Evolutionary conservation across 2,888 invertebrate genomes (phyloP), one percentile per base, ranked within the genome.

Genomic region (Malacosoma neustria): DNA sequence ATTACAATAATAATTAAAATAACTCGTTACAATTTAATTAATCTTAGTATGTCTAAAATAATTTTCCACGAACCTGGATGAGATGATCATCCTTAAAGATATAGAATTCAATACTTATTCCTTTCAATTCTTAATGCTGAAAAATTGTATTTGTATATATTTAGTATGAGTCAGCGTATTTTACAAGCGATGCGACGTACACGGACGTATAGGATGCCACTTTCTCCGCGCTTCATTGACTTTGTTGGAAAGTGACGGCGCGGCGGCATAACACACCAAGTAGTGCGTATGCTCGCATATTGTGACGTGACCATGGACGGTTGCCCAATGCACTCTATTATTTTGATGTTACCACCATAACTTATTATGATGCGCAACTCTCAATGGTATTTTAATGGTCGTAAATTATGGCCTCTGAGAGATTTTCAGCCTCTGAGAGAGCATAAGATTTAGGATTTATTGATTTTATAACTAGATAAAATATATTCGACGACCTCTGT

Each of bases 141-240:
- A 22, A 22, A 22, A 22, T 22, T 2, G 1, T 7, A 22, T 9
- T 9, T 22, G 22, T 22, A 22, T 22, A 22, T 22, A 22, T 22
- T 5, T 9, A 43, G 44, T 59, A 50, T 82, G 81, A 84, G 65
- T 82, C 81, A 79, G 81, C 82, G 65, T 58, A 68, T 76, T 79
- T 71, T 67, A 70, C 71, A 61, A 61, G 56, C 61, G 51, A 58
- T 54, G 62, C 61, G 54, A 58, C n/a, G n/a, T 54, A 75, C 65
- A 70, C 81, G 80, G 76, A 81, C 81, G 76, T 73, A 57, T 72
- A 61, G 73, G 77, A 74, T 68, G 75, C 57, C 73, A 84, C 84
- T 85, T 85, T 85, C 84, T 73, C 84, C 63, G 58, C 76, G 82
- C 84, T 79, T 80, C 84, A 84, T 81, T 76, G 84, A 72, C 72